A percentile compares a stretch with the other conserved stretches of the same genome.
Evolutionary conservation across 2,797 vertebrate species (phyloP).

Genomic region (Gadopsis bispinosus): DNA sequence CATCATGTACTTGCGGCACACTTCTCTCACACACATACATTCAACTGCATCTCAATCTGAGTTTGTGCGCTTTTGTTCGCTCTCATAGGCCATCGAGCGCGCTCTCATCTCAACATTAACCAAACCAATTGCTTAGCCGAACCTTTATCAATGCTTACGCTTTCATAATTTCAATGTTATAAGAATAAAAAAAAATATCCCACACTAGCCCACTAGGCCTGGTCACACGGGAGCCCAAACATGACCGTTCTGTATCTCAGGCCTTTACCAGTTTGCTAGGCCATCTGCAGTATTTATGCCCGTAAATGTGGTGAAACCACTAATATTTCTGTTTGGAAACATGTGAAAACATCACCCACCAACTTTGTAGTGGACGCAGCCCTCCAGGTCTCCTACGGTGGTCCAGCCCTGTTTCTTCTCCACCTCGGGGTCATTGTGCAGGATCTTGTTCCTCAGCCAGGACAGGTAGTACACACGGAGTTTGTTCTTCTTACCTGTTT

Average conservation of each 20-base stretch:
- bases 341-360: conserved; percentile 84
- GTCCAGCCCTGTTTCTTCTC: conserved; percentile 99
- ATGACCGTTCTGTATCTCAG: neutral
- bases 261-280: neutral
- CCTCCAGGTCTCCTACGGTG: conserved; percentile 96
- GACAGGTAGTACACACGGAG: conserved; percentile 97
- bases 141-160: neutral
- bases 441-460: conserved; percentile 98
- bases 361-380: conserved; percentile 98
- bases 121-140: too few relatives aligned
- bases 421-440: conserved; percentile 97
- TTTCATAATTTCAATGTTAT: too few relatives aligned
- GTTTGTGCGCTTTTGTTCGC: neutral
- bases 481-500: conserved; percentile 97
- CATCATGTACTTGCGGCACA: neutral
- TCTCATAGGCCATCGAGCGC: too few relatives aligned
- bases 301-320: neutral
- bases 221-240: neutral
- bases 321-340: neutral
- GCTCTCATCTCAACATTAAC: neutral
- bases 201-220: neutral
- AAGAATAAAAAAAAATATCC: too few relatives aligned
- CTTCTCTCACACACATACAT: too few relatives aligned
- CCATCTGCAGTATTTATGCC: neutral
- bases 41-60: neutral